phyloP scores from a whole-genome alignment of 2,888 invertebrate genomes.

The Eupithecia subfuscata region DNA sequence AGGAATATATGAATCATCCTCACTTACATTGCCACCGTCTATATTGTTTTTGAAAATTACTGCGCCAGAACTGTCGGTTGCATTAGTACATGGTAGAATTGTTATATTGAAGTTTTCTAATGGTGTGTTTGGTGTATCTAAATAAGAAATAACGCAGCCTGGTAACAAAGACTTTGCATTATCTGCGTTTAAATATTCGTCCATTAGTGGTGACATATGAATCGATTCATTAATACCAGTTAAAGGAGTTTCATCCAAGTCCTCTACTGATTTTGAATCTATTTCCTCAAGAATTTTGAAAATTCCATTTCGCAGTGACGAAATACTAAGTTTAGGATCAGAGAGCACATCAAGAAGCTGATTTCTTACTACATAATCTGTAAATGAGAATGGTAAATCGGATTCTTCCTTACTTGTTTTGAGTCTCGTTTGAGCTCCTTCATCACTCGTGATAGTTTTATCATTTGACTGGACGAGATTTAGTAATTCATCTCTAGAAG shows the following conservation, averaged over 20 bases:
- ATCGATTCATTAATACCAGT: neutral
- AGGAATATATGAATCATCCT: neutral
- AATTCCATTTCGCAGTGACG: neutral
- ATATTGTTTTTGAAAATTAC: neutral
- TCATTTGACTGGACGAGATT: neutral
- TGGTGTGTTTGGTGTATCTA: neutral
- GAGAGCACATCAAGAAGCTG: slow-evolving; percentile 6
- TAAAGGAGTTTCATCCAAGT: neutral
- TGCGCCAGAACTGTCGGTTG: slow-evolving; percentile 1
- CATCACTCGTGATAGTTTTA: neutral
- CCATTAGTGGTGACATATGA: neutral
- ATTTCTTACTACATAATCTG: slow-evolving; percentile 2
- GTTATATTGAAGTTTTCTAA: neutral
- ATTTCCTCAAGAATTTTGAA: slow-evolving; percentile 10
- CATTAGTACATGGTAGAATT: neutral
- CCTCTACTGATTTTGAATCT: neutral
- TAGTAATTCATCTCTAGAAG: neutral
- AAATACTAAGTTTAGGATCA: slow-evolving; percentile 10
- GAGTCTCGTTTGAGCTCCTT: neutral
- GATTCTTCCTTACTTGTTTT: neutral
- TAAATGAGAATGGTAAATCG: neutral
- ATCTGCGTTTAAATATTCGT: neutral
- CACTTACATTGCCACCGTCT: neutral
- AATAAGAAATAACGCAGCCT: neutral
- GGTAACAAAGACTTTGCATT: neutral